These are phyloP conservation scores for Crocidura indochinensis DNA, from an alignment of 2,797 vertebrate species.

Conservation along the genomic window DNA sequence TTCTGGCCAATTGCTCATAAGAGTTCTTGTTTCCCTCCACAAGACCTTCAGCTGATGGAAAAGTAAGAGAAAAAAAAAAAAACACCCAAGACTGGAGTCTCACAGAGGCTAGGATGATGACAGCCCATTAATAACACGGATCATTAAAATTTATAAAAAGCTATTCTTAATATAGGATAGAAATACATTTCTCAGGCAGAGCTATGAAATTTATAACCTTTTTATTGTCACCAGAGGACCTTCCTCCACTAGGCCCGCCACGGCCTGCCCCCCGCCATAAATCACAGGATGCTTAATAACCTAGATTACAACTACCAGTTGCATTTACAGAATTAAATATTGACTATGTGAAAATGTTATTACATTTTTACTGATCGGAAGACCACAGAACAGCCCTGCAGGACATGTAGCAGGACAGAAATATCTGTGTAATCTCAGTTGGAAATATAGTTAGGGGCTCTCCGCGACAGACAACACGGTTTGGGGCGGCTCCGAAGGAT, in stretches of 20 bases:
- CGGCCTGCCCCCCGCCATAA: constrained; percentile 92
- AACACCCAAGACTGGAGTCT: constrained; percentile 83
- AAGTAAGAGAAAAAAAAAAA: constrained; percentile 80
- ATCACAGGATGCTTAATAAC: constrained; percentile 95
- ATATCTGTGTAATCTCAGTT: constrained; percentile 91
- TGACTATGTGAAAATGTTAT: constrained; percentile 94
- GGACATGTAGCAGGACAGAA: constrained; percentile 90
- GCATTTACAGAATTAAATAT: constrained; percentile 97
- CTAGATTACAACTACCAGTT: constrained; percentile 93
- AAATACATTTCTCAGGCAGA: constrained; percentile 93
- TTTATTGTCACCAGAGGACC: constrained; percentile 94
- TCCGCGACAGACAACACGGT: constrained; percentile 82
- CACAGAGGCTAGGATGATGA: constrained; percentile 89
- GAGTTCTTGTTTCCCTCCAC: constrained; percentile 76
- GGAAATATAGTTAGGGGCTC: constrained; percentile 86
- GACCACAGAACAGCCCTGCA: constrained; percentile 89
- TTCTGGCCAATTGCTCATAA: constrained; percentile 89
- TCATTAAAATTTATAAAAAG: constrained; percentile 97
- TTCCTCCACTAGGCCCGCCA: constrained; percentile 86
- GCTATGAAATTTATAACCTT: constrained; percentile 94
- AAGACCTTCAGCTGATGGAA: constrained; percentile 89
- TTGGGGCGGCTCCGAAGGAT: constrained; percentile 75
- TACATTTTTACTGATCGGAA: constrained; percentile 92
- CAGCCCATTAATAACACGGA: constrained; percentile 94
- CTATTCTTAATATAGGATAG: constrained; percentile 95